Evolutionary conservation across 2,888 invertebrate genomes (phyloP).

Genomic region (Diaprepes abbreviatus): DNA sequence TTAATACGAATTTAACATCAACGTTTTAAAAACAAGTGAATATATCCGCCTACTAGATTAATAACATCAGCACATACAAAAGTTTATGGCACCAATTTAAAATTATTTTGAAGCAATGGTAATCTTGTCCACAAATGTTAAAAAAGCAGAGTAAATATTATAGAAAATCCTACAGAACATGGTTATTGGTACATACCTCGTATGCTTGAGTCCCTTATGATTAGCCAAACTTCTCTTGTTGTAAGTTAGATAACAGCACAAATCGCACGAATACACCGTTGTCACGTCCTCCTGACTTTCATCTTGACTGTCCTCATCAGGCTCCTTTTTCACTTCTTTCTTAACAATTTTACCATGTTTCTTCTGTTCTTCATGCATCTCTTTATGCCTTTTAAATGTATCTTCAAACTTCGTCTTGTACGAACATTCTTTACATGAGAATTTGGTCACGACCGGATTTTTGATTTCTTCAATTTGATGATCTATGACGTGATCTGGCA

Average conservation of each 20-base stretch:
- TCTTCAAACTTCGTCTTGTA: slow-evolving; percentile 42
- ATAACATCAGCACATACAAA: no score
- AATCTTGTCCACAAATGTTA: no score
- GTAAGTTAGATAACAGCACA: slow-evolving; percentile 29
- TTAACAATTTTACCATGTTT: not conserved
- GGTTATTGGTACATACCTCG: slow-evolving; percentile 30
- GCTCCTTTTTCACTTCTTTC: not conserved
- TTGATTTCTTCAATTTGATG: slow-evolving; percentile 33
- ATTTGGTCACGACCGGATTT: slow-evolving; percentile 29
- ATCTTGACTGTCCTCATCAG: not conserved
- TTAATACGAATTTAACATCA: no score
- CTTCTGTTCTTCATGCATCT: slow-evolving; percentile 6
- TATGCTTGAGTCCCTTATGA: slow-evolving; percentile 40
- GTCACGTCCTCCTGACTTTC: not conserved
- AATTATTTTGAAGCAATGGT: no score
- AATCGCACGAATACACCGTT: slow-evolving; percentile 25
- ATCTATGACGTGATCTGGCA: slow-evolving; percentile 45
- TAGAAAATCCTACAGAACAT: no score
- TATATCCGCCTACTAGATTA: no score
- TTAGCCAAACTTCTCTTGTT: slow-evolving; percentile 39
- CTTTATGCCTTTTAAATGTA: slow-evolving; percentile 23
- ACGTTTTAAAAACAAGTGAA: no score
- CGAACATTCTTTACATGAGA: slow-evolving; percentile 30
- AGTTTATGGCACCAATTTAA: no score
- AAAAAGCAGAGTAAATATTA: no score